Evolutionary conservation across 2,888 invertebrate genomes (phyloP).

Genomic region (Oxyscelio sp.): DNA sequence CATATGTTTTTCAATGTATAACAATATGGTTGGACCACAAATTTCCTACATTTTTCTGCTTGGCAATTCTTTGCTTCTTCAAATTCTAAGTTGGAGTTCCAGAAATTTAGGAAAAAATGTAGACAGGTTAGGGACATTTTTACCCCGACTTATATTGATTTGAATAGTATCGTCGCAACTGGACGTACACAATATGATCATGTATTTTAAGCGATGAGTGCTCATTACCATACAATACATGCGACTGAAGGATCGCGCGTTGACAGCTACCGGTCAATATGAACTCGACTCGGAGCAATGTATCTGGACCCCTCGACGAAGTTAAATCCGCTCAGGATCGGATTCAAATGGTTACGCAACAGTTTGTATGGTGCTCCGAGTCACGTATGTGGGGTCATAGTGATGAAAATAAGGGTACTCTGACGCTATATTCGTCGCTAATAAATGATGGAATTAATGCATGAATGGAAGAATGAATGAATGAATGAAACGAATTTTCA

Average conservation of each 20-base stretch:
- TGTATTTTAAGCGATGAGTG: conserved; percentile 43
- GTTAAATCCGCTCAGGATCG: conserved; percentile 42
- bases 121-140: too few relatives aligned
- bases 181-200: too few relatives aligned
- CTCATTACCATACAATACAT: conserved; percentile 62
- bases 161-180: conserved; percentile 24
- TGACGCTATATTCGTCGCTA: not conserved
- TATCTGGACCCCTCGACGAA: conserved; percentile 40
- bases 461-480: not conserved
- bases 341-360: conserved; percentile 57
- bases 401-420: conserved; percentile 41
- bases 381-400: conserved; percentile 23
- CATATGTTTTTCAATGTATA: too few relatives aligned
- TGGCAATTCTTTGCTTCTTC: too few relatives aligned
- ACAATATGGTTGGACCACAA: too few relatives aligned
- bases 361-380: conserved; percentile 36
- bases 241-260: conserved; percentile 41
- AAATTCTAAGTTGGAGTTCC: too few relatives aligned
- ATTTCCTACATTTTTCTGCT: too few relatives aligned
- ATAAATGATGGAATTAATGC: too few relatives aligned
- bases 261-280: conserved; percentile 61
- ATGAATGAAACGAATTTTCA: conserved; percentile 19
- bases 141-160: not conserved
- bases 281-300: conserved; percentile 33
- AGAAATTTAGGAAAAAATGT: too few relatives aligned